Base-by-base conservation (phyloP, 2,888 invertebrate species). In the Leptopilina drosophilae region DNA sequence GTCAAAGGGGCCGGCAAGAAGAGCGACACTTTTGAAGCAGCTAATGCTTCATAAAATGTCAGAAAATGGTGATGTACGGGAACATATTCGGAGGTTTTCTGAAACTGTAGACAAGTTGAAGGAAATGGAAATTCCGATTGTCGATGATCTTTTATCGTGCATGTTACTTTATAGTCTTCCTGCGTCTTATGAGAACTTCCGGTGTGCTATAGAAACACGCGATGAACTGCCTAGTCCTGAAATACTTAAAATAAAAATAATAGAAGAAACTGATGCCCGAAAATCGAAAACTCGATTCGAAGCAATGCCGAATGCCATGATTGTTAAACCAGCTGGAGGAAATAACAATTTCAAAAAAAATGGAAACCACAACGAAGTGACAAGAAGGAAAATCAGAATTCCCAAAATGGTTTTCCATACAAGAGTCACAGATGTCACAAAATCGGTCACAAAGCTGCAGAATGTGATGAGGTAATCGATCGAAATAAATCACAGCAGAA, bases 101-200 rank as follows among this genome's bases (percentile, higher is more conserved):
- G 81, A 80, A 20, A 77, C 67, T 1, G 79, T 83, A 1, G 81
- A 80, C 12, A 81, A 80, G 33, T 49, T 81, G 1, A 49, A 49
- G 2, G 77, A 78, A 14, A 78, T 83, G 78, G 75, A 67, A 5
- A 56, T 83, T 2, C 42, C 78, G 2, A 82, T 81, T 49, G 64
- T 78, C 62, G 53, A 20, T 8, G 75, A 79, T 66, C 59, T 77
- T 15, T 40, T 80, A 6, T 9, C 53, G 1, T 46, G 46, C 5
- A 69, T 81, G 76, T 33, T 81, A 2, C 49, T 81, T 5, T 79
- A 82, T 64, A 81, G 81, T 33, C 59, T 82, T 2, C 80, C 80
- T 11, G 11, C 49, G 11, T 46, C 56, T 0, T 82, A 64, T 62
- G 80, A 82, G 20, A 78, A 81, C 20, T 82, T 82, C 53, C 66